phyloP scores from a whole-genome alignment of 2,888 invertebrate genomes.

The Pantelozetes paolii region DNA sequence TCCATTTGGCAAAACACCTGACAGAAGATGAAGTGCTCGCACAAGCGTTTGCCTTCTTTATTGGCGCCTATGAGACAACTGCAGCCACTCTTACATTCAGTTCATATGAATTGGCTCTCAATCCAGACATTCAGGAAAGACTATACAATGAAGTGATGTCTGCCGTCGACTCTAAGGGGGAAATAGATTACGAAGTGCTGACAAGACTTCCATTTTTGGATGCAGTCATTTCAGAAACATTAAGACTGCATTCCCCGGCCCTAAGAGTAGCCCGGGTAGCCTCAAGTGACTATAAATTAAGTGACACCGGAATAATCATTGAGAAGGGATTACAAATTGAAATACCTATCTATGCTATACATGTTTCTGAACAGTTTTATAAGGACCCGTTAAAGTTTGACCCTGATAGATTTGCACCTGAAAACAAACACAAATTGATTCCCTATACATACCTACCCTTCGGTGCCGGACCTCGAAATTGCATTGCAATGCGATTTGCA shows the following conservation, averaged over 20 bases:
- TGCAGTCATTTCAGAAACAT: constrained; percentile 42
- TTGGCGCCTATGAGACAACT: too few relatives aligned
- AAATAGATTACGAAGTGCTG: constrained; percentile 8
- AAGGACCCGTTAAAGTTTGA: constrained; percentile 60
- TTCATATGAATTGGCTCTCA: constrained; percentile 15
- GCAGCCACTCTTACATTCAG: too few relatives aligned
- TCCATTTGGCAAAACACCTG: too few relatives aligned
- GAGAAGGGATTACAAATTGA: constrained; percentile 54
- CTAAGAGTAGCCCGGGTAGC: not conserved
- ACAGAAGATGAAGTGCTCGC: too few relatives aligned
- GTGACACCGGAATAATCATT: constrained; percentile 13
- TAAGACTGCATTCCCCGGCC: constrained; percentile 39
- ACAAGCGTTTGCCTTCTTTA: too few relatives aligned
- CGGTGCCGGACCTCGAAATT: constrained; percentile 47
- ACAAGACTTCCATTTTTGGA: constrained; percentile 38
- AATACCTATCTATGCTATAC: constrained; percentile 60
- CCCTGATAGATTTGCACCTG: constrained; percentile 56
- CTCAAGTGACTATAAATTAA: not conserved
- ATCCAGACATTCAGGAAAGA: not conserved
- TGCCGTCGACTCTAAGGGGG: not conserved
- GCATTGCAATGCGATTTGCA: constrained; percentile 43
- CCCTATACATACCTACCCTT: constrained; percentile 46
- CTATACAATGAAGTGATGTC: not conserved
- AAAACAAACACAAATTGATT: constrained; percentile 43
- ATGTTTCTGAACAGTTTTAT: constrained; percentile 61